Base-by-base conservation (phyloP, 2,888 invertebrate species). In the Margaritifera margaritifera region DNA sequence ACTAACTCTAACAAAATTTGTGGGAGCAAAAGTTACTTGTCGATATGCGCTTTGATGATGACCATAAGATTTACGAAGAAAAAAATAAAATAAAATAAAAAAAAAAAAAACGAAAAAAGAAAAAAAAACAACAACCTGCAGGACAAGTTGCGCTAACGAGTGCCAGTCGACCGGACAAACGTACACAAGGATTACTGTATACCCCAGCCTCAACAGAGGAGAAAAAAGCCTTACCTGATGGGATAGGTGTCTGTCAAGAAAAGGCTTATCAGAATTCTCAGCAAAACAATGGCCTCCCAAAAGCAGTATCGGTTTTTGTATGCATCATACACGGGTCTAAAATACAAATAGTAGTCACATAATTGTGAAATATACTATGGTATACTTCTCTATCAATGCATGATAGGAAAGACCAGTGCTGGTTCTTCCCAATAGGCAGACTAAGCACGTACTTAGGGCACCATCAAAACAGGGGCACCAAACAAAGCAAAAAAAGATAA, bases 201-300 rank as follows among this genome's bases (percentile, higher is more conserved):
- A 42, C 42, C 11, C 42, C 42, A 42, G 11, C 42, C 42, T 42
- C 42, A 11, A 42, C 11, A 42, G 42, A 42, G 42, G 11, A 2
- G 11, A 42, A 11, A 8, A 42, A 42, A 2, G 11, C 42, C 64
- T 72, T 69, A 80, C 80, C 62, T 74, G n/a, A 77, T 20, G 42
- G 78, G 78, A 62, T 78, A 75, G 2, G 66, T 61, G 55, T 78
- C 75, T 51, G 77, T 75, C 19, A 80, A 52, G 15, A 72, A 27
- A 22, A 78, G 65, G 50, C 65, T 55, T 20, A 75, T 51, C 8
- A 78, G 53, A 57, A 74, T 78, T 31, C 80, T 68, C 0, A 77
- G 50, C 66, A 80, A 63, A 2, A 69, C 71, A 55, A 80, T 52
- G 19, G 75, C 71, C 57, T 80, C 78, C 77, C 80, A 78, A 65